phyloP scores from a whole-genome alignment of 2,113 vertebrate genomes.

The Sciurus niger region DNA sequence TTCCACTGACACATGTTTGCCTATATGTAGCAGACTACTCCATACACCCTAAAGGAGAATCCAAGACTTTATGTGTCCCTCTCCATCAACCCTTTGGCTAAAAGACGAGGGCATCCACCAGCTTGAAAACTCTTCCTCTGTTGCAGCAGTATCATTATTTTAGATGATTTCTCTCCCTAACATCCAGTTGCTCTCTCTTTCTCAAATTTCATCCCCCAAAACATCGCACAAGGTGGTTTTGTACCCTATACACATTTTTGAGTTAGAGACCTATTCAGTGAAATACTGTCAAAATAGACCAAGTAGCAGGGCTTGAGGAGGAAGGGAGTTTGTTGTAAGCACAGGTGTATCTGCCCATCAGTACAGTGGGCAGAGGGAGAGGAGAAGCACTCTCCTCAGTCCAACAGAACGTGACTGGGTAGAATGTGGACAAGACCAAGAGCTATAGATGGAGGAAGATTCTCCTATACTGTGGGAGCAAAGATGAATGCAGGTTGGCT shows the following conservation, averaged over 20 bases:
- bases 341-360: neutral
- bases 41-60: neutral
- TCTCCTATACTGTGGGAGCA: neutral
- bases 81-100: neutral
- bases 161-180: neutral
- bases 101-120: neutral
- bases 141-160: neutral
- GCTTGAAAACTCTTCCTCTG: neutral
- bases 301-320: neutral
- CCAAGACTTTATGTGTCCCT: rapidly evolving
- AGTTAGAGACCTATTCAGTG: neutral
- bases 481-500: neutral
- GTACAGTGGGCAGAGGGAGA: neutral
- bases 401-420: neutral
- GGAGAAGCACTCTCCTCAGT: neutral
- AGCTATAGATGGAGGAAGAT: neutral
- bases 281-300: neutral
- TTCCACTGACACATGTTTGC: neutral
- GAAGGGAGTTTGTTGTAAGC: neutral
- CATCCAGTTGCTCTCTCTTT: neutral
- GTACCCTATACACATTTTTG: neutral
- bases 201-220: neutral
- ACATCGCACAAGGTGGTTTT: neutral
- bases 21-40: neutral
- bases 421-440: neutral